phyloP scores from a whole-genome alignment of 1,140 invertebrate genomes.

The Nymphalis io region DNA sequence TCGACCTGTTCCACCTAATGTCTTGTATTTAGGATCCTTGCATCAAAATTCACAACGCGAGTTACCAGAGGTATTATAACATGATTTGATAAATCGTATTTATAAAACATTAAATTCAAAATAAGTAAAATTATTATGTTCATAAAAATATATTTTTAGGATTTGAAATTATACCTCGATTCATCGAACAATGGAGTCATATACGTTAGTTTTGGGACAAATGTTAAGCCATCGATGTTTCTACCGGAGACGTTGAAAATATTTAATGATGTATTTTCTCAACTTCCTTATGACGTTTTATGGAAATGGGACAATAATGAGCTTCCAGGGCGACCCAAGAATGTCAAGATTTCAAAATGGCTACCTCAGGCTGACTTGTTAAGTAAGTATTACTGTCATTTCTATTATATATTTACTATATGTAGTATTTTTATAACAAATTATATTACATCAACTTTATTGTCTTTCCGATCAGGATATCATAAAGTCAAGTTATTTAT shows the following conservation, averaged over 20 bases:
- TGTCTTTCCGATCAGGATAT: slow-evolving; percentile 29
- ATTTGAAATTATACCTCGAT: slow-evolving; percentile 51
- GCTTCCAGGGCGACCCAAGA: slow-evolving; percentile 43
- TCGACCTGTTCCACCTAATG: slow-evolving; percentile 59
- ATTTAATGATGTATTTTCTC: slow-evolving; percentile 74
- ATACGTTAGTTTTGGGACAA: slow-evolving; percentile 64
- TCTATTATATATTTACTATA: background rate
- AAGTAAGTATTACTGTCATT: slow-evolving; percentile 53
- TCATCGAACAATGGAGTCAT: slow-evolving; percentile 50
- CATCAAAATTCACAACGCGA: slow-evolving; percentile 69
- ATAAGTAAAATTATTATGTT: too few relatives aligned
- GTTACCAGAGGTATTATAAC: slow-evolving; percentile 52
- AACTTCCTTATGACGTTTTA: slow-evolving; percentile 75
- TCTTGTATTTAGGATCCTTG: slow-evolving; percentile 78
- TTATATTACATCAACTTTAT: too few relatives aligned
- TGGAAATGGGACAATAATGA: slow-evolving; percentile 78
- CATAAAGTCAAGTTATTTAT: slow-evolving; percentile 50
- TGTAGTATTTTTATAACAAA: background rate
- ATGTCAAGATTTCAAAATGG: slow-evolving; percentile 76
- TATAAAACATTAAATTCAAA: slow-evolving; percentile 16
- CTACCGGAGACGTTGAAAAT: slow-evolving; percentile 58
- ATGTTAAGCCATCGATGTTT: slow-evolving; percentile 67
- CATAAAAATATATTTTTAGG: slow-evolving; percentile 43
- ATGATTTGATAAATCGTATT: too few relatives aligned
- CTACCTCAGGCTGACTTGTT: slow-evolving; percentile 80